These are phyloP conservation scores for Nephrotoma flavescens DNA, from an alignment of 2,888 invertebrate genomes.

Conservation along the genomic window DNA sequence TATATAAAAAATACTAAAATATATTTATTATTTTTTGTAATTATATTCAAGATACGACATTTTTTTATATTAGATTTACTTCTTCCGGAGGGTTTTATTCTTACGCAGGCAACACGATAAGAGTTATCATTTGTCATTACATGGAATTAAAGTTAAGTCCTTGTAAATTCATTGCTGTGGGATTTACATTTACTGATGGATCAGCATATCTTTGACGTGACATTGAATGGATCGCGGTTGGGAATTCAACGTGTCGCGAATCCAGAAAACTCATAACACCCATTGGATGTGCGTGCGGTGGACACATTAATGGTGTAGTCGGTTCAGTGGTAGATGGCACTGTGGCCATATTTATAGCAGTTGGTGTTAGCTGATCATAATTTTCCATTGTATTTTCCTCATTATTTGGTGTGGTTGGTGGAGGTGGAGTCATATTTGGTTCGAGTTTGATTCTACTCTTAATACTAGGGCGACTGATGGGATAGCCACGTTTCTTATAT, in stretches of 20 bases:
- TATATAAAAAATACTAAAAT: background rate
- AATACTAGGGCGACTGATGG: constrained; percentile 62
- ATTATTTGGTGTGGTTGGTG: constrained; percentile 24
- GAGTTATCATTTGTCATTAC: constrained; percentile 31
- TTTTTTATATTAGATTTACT: background rate
- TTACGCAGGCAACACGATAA: background rate
- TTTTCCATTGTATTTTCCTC: constrained; percentile 33
- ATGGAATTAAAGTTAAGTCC: constrained; percentile 64
- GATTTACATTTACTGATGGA: constrained; percentile 35
- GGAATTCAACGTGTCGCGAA: constrained; percentile 52
- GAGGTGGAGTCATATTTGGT: constrained; percentile 44
- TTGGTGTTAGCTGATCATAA: constrained; percentile 26
- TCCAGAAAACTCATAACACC: constrained; percentile 56
- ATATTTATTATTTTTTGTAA: background rate
- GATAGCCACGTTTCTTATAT: constrained; percentile 72
- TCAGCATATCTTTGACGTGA: constrained; percentile 33
- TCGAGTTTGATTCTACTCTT: constrained; percentile 60
- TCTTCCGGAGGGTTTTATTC: background rate
- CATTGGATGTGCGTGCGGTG: constrained; percentile 45
- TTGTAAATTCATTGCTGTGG: constrained; percentile 52
- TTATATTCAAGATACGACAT: background rate
- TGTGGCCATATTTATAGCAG: constrained; percentile 32
- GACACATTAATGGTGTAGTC: constrained; percentile 42
- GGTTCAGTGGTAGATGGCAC: constrained; percentile 33
- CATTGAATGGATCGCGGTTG: constrained; percentile 42